Evolutionary conservation across 2,888 invertebrate genomes (phyloP).

Genomic region (Erannis defoliaria): DNA sequence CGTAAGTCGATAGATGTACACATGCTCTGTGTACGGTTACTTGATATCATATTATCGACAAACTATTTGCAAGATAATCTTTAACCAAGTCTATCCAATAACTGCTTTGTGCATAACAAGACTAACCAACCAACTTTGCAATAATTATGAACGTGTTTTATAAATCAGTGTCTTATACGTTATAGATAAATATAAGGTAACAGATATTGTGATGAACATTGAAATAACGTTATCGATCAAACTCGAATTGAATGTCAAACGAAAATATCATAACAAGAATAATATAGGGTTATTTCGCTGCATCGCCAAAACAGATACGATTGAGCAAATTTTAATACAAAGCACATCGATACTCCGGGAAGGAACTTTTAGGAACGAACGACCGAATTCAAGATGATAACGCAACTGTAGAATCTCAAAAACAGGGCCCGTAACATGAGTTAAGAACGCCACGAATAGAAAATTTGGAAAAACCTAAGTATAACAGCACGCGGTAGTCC

Average conservation of each 20-base stretch:
- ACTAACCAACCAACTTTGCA: conserved; percentile 41
- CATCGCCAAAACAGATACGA: conserved; percentile 67
- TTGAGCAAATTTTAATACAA: conserved; percentile 82
- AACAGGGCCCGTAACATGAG: conserved; percentile 51
- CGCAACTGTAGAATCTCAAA: conserved; percentile 72
- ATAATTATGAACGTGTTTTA: conserved; percentile 36
- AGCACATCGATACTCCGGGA: conserved; percentile 69
- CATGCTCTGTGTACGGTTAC: conserved; percentile 59
- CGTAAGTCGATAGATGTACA: conserved; percentile 55
- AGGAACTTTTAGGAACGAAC: conserved; percentile 81
- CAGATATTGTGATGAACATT: conserved; percentile 48
- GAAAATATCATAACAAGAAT: conserved; percentile 54
- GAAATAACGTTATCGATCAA: conserved; percentile 44
- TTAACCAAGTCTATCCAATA: conserved; percentile 47
- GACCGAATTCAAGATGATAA: conserved; percentile 70
- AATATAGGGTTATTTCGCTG: conserved; percentile 55
- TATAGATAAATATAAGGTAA: conserved; percentile 67
- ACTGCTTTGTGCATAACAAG: conserved; percentile 68
- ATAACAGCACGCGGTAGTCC: conserved; percentile 41
- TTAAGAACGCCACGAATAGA: conserved; percentile 40
- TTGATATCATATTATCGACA: conserved; percentile 51
- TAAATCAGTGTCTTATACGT: conserved; percentile 57
- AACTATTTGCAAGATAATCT: conserved; percentile 54
- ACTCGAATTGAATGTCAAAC: conserved; percentile 42
- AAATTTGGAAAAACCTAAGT: conserved; percentile 34